Percentiles rank a stretch among this genome's conserved stretches.
Conservation (phyloP, 2,888 invertebrate genomes). For the Laothoe populi region DNA sequence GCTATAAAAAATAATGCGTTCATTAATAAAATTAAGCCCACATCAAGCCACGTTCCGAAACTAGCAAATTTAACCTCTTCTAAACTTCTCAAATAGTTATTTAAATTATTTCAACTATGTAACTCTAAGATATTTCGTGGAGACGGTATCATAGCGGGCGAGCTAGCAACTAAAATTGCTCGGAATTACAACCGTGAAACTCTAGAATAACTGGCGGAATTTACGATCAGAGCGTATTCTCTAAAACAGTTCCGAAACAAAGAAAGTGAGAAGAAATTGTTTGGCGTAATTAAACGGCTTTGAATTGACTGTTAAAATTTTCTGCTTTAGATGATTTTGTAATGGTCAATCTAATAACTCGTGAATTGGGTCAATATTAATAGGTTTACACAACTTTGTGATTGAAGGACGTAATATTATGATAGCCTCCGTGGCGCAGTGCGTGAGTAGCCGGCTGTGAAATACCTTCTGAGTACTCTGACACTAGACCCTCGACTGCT, state of each 20-base stretch:
- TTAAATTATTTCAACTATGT: constrained; percentile 21
- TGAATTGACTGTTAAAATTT: neutral
- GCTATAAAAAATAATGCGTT: too few relatives aligned
- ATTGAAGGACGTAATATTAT: too few relatives aligned
- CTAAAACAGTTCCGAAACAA: constrained; percentile 37
- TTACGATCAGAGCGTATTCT: constrained; percentile 32
- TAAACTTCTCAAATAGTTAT: constrained; percentile 6
- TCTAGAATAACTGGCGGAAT: constrained; percentile 36
- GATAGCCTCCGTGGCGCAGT: too few relatives aligned
- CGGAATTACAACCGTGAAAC: constrained; percentile 34
- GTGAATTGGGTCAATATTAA: too few relatives aligned
- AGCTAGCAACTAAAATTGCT: constrained; percentile 34
- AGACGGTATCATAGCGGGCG: constrained; percentile 25
- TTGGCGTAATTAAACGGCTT: neutral
- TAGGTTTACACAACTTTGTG: too few relatives aligned
- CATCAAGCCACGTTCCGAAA: neutral
- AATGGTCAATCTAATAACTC: too few relatives aligned
- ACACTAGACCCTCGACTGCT: too few relatives aligned
- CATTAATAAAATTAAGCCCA: too few relatives aligned
- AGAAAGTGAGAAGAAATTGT: constrained; percentile 37
- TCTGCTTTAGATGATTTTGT: neutral
- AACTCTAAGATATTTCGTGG: constrained; percentile 16
- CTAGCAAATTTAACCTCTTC: neutral
- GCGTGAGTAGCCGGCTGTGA: too few relatives aligned
- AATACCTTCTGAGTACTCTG: too few relatives aligned